These are phyloP conservation scores for Nymphalis urticae DNA, from an alignment of 2,888 invertebrate species.

Conservation along the genomic window DNA sequence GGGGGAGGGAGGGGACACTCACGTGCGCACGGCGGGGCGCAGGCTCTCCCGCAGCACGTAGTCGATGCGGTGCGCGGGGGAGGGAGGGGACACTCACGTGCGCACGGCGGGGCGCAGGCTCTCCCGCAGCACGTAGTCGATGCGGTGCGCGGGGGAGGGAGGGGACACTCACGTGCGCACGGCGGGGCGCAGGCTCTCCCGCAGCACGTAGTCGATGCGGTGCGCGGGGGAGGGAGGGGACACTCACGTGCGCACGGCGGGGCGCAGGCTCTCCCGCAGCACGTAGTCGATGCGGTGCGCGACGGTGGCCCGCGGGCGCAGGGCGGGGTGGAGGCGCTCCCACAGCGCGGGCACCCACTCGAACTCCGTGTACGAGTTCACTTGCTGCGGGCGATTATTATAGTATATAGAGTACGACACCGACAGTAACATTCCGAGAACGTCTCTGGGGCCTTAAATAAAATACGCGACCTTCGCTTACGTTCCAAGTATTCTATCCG, in stretches of 20 bases:
- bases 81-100: slow-evolving; percentile 22
- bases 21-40: neutral
- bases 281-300: slow-evolving; percentile 51
- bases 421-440: no score
- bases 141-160: slow-evolving; percentile 37
- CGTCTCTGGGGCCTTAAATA: no score
- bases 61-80: slow-evolving; percentile 32
- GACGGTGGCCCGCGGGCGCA: slow-evolving; percentile 48
- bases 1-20: neutral
- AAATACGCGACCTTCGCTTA: no score
- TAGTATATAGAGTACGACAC: no score
- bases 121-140: slow-evolving; percentile 49
- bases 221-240: slow-evolving; percentile 20
- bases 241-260: slow-evolving; percentile 38
- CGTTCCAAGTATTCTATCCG: no score
- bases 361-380: slow-evolving; percentile 55
- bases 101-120: slow-evolving; percentile 10
- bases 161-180: no score
- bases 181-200: slow-evolving; percentile 36
- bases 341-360: slow-evolving; percentile 54
- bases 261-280: slow-evolving; percentile 40
- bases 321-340: slow-evolving; percentile 53
- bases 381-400: slow-evolving; percentile 49
- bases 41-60: slow-evolving; percentile 46
- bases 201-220: slow-evolving; percentile 51